Conservation (phyloP, 1,140 invertebrate species). For the Brachionus koreanus region DNA sequence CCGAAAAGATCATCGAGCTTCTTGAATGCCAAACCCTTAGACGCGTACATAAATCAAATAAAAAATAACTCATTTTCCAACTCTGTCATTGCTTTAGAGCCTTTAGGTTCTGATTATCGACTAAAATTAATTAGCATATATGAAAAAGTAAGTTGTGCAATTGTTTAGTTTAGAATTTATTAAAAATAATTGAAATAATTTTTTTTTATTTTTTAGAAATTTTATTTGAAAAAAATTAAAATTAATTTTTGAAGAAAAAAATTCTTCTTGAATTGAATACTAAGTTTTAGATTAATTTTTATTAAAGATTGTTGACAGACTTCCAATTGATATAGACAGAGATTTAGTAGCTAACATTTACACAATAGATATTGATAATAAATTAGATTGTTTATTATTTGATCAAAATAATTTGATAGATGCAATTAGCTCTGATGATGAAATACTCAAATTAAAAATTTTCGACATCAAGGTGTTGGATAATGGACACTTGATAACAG, state of each 20-base stretch:
- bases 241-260: no score
- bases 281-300: neutral
- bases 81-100: neutral
- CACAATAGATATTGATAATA: neutral
- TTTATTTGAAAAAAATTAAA: no score
- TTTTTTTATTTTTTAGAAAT: no score
- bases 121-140: neutral
- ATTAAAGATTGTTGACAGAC: constrained; percentile 25
- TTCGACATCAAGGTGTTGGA: neutral
- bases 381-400: neutral
- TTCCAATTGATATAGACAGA: neutral
- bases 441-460: neutral
- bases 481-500: neutral
- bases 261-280: no score
- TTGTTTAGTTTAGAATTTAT: neutral
- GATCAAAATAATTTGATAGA: neutral
- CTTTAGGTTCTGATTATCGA: neutral
- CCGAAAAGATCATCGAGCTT: neutral
- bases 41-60: neutral
- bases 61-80: neutral
- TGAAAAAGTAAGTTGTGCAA: neutral
- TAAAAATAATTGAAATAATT: no score
- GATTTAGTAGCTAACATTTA: neutral
- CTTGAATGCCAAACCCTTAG: neutral
- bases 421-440: neutral